Conservation (phyloP, 2,113 vertebrate species). For the Calcarius ornatus region DNA sequence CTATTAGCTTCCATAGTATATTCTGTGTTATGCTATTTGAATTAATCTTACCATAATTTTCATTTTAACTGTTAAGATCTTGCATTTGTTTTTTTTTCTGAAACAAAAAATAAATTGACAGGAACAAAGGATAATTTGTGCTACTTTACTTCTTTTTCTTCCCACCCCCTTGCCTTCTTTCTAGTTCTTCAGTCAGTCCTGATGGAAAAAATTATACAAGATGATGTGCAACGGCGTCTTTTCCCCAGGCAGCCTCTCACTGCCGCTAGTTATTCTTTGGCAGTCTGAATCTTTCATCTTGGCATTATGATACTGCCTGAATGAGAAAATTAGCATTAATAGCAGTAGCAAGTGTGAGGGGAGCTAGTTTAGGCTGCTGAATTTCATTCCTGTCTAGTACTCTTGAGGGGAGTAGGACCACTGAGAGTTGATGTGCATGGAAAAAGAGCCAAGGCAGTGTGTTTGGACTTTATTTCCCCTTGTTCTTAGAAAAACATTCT, state of each 20-base stretch:
- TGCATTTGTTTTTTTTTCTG: neutral
- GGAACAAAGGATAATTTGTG: neutral
- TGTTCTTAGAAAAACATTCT: neutral
- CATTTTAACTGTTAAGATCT: neutral
- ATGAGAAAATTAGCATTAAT: conserved; percentile 60
- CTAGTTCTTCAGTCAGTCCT: neutral
- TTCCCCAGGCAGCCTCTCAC: conserved; percentile 21
- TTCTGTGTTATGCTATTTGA: neutral
- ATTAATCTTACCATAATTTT: neutral
- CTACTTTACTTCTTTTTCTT: neutral
- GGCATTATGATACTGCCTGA: conserved; percentile 29
- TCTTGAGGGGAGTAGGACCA: neutral
- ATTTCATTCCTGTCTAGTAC: neutral
- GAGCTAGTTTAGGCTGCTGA: conserved; percentile 9
- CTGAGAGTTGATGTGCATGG: neutral
- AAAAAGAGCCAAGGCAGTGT: neutral
- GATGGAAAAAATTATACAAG: neutral
- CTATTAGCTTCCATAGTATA: neutral
- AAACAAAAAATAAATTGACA: neutral
- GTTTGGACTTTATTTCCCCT: conserved; percentile 9
- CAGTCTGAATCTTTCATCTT: conserved; percentile 55
- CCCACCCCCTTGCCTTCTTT: neutral
- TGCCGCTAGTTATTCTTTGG: neutral
- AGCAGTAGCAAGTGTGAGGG: neutral
- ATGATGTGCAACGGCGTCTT: neutral